These are phyloP conservation scores for Passerina amoena DNA, from an alignment of 2,113 vertebrate genomes.

Conservation along the genomic window DNA sequence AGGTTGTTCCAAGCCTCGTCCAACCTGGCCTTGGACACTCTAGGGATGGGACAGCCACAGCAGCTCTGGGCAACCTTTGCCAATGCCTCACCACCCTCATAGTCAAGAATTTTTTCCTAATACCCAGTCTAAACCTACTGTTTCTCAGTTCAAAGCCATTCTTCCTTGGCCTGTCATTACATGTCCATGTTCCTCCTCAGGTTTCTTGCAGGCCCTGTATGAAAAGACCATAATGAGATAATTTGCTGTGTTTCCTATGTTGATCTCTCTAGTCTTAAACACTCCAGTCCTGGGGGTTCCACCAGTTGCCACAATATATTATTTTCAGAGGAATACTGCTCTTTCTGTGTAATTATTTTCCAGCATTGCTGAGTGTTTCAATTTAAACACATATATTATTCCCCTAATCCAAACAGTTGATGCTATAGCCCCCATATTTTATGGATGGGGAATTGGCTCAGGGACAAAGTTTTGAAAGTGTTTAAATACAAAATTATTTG, in stretches of 20 bases:
- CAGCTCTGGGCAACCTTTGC: neutral
- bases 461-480: neutral
- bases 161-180: neutral
- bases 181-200: neutral
- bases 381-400: neutral
- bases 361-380: neutral
- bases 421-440: neutral
- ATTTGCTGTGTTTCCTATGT: neutral
- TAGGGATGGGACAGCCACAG: neutral
- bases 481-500: conserved; percentile 7
- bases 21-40: neutral
- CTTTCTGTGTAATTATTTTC: neutral
- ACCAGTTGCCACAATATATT: neutral
- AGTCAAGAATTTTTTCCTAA: neutral
- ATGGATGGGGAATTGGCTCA: neutral
- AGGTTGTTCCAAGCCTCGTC: neutral
- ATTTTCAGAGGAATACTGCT: neutral
- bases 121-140: neutral
- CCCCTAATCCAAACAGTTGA: neutral
- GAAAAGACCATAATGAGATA: neutral
- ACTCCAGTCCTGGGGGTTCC: neutral
- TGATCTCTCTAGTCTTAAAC: neutral
- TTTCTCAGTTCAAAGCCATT: neutral
- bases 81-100: neutral
- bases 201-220: neutral